These are phyloP conservation scores for Anadara kagoshimensis DNA, from an alignment of 1,140 invertebrate species.

Conservation along the genomic window DNA sequence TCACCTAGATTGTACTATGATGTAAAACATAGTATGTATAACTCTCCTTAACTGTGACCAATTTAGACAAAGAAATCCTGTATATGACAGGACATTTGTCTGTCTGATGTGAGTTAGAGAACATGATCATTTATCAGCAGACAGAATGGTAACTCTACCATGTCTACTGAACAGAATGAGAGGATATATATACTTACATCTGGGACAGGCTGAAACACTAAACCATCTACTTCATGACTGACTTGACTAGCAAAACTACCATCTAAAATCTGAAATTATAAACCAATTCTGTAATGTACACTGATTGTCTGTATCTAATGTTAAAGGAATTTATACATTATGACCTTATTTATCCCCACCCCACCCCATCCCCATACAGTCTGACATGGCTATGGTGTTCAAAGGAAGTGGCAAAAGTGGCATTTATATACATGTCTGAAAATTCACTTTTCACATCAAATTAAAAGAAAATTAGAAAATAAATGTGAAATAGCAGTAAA, in stretches of 20 bases:
- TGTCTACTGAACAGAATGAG: neutral
- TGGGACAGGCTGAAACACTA: slow-evolving; percentile 96
- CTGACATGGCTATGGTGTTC: no score
- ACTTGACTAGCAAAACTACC: slow-evolving; percentile 90
- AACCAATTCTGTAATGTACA: neutral
- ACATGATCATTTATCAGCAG: neutral
- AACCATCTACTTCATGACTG: slow-evolving; percentile 96
- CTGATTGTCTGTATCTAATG: neutral
- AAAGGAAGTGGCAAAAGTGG: no score
- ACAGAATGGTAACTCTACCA: neutral
- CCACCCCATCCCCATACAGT: no score
- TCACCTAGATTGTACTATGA: no score
- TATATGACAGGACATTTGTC: neutral
- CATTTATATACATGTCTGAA: no score
- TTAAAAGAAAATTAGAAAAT: no score
- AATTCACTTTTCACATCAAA: no score
- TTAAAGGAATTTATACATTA: neutral
- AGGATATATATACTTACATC: slow-evolving; percentile 75
- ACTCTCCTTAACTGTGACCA: no score
- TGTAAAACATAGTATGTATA: no score
- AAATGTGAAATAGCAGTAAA: no score
- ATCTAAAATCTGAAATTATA: slow-evolving; percentile 80
- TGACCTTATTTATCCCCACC: no score
- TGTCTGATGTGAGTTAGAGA: neutral
- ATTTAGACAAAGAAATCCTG: no score